A percentile compares a stretch with the other conserved stretches of the same genome.
phyloP scores from a whole-genome alignment of 2,113 vertebrate genomes.

The Mobula birostris region DNA sequence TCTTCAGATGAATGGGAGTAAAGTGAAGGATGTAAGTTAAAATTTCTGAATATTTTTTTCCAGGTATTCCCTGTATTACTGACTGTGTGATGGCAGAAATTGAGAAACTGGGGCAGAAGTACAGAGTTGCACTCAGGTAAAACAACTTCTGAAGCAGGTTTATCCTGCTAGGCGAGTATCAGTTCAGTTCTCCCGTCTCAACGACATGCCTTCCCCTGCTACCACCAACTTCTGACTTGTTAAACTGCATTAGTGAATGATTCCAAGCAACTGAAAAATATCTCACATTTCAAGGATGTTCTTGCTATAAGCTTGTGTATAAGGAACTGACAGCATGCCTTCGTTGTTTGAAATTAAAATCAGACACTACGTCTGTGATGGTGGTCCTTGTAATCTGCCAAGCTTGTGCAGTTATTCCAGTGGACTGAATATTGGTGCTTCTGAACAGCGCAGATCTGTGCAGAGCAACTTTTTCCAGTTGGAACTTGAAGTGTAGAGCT shows the following conservation, averaged over 20 bases:
- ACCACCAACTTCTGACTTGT: neutral
- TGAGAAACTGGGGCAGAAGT: slow-evolving; percentile 93
- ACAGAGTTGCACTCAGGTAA: slow-evolving; percentile 89
- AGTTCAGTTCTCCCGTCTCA: neutral
- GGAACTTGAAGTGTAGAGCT: too few relatives aligned
- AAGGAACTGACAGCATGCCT: too few relatives aligned
- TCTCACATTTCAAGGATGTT: too few relatives aligned
- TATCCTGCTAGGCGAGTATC: neutral
- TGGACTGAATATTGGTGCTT: too few relatives aligned
- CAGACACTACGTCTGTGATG: too few relatives aligned
- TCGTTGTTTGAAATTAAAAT: too few relatives aligned
- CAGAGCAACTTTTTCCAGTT: too few relatives aligned
- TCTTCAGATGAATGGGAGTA: neutral
- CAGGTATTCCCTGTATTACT: slow-evolving; percentile 94
- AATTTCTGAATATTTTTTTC: slow-evolving; percentile 37
- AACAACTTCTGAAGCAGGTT: neutral
- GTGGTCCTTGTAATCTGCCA: too few relatives aligned
- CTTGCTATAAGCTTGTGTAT: too few relatives aligned
- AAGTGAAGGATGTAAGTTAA: neutral
- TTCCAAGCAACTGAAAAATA: neutral
- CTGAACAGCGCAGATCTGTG: too few relatives aligned
- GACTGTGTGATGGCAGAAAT: slow-evolving; percentile 99
- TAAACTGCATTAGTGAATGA: neutral
- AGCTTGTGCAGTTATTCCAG: too few relatives aligned
- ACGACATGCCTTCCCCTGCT: neutral